Evolutionary conservation across 2,888 invertebrate species (phyloP), one percentile per base, ranked within the genome.

Genomic region (Platycheirus albimanus): DNA sequence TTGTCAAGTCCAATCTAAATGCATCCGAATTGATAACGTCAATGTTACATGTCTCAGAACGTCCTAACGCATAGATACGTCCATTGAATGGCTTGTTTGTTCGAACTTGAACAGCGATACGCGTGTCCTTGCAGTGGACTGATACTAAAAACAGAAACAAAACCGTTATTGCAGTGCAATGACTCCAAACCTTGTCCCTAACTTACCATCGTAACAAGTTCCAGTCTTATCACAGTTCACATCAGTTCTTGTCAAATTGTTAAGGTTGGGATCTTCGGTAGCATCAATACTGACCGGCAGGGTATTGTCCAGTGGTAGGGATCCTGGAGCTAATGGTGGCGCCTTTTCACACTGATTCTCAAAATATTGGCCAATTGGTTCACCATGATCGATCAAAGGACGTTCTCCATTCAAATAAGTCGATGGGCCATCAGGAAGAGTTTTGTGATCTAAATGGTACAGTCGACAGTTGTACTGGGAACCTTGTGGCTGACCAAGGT

Each of bases 81-180:
- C 98, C 98, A 88, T 97, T 98, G 93, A 98, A 98, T 19, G 97
- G 97, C 88, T 97, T 96, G 91, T 97, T 98, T 38, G 98, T 98
- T 86, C 96, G 93, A 17, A 98, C 97, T 91, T 97, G 96, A 0
- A 98, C 96, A 4, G 97, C 97, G 87, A 98, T 98, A 87, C 96
- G 93, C 1, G 97, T 97, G 90, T 98, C 98, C 91, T 97, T 98
- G 92, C 98, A 98, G 90, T 97, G 96, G 0, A 98, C 97, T 28
- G 97, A 95, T 63, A 98, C 98, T 98, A 91, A 47, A 92, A 91
- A 85, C 28, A 20, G 85, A 64, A 74, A 41, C 5, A 10, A 38
- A 24, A 1, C 8, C 1, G 4, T n/a, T 8, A 56, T 30, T 64
- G 0, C 10, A 38, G 13, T 11, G 0, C 4, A 2, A 17, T 38